These are phyloP conservation scores for Serrognathus titanus DNA, from an alignment of 2,888 invertebrate species.

Conservation along the genomic window DNA sequence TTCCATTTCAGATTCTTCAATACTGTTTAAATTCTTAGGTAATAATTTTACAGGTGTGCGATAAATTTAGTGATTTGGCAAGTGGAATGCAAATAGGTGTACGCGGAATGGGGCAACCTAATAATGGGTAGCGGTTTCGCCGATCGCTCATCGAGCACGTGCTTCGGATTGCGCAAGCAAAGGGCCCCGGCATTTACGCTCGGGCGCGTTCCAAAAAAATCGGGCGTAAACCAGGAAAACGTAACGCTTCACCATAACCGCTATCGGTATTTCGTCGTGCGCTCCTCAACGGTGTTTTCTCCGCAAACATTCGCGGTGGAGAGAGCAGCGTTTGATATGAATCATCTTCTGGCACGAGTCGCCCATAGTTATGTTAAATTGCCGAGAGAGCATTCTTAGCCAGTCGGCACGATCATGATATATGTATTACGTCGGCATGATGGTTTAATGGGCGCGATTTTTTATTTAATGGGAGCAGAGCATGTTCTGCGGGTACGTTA, in stretches of 20 bases:
- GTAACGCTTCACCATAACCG: neutral
- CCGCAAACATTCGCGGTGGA: slow-evolving; percentile 12
- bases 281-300: slow-evolving; percentile 9
- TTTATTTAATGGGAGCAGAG: neutral
- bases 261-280: slow-evolving; percentile 11
- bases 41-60: neutral
- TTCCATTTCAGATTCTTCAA: no score
- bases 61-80: neutral
- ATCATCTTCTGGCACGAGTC: slow-evolving; percentile 33
- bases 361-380: slow-evolving; percentile 33
- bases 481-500: neutral
- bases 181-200: neutral
- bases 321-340: slow-evolving; percentile 25
- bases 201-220: slow-evolving; percentile 2
- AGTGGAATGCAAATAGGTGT: neutral
- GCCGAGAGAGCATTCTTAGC: slow-evolving; percentile 27
- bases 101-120: neutral
- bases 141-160: neutral
- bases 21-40: no score
- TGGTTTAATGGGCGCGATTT: slow-evolving; percentile 1
- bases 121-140: slow-evolving; percentile 1
- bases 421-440: slow-evolving; percentile 18
- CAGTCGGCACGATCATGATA: slow-evolving; percentile 29
- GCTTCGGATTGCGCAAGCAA: neutral
- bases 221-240: neutral